phyloP scores from a whole-genome alignment of 2,888 invertebrate species.

The Leptinotarsa tumamoca region DNA sequence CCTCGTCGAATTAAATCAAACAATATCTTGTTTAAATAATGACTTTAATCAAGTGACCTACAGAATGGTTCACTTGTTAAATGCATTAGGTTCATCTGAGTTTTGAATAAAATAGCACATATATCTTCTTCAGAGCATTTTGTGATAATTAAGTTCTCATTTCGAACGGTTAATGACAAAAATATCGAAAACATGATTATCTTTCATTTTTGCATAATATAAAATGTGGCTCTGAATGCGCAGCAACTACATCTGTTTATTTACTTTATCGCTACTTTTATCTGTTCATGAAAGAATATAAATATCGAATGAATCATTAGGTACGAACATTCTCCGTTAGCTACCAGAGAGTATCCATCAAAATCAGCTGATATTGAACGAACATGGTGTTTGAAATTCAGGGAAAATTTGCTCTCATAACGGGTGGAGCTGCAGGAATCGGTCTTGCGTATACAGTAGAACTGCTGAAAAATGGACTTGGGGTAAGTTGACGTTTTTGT shows the following conservation, averaged over 20 bases:
- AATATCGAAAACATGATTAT: no score
- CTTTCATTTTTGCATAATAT: background rate
- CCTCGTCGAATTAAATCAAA: background rate
- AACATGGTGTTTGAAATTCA: constrained; percentile 55
- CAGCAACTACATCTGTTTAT: background rate
- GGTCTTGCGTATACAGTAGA: constrained; percentile 67
- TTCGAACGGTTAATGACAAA: background rate
- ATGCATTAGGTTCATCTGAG: background rate
- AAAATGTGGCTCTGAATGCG: background rate
- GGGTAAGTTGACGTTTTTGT: constrained; percentile 50
- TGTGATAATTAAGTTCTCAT: background rate
- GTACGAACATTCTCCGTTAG: constrained; percentile 1
- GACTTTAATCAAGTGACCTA: background rate
- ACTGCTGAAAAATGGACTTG: constrained; percentile 65
- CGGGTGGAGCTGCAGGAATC: constrained; percentile 71
- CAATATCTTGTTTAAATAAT: background rate
- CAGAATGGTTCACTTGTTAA: background rate
- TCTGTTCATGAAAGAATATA: background rate
- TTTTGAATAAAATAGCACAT: no score
- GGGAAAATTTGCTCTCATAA: constrained; percentile 64
- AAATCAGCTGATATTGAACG: background rate
- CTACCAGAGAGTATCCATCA: background rate
- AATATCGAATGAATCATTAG: background rate
- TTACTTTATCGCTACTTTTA: constrained; percentile 6
- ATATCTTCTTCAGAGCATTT: background rate